Conservation (phyloP, 2,113 vertebrate species). For the Gadus macrocephalus region DNA sequence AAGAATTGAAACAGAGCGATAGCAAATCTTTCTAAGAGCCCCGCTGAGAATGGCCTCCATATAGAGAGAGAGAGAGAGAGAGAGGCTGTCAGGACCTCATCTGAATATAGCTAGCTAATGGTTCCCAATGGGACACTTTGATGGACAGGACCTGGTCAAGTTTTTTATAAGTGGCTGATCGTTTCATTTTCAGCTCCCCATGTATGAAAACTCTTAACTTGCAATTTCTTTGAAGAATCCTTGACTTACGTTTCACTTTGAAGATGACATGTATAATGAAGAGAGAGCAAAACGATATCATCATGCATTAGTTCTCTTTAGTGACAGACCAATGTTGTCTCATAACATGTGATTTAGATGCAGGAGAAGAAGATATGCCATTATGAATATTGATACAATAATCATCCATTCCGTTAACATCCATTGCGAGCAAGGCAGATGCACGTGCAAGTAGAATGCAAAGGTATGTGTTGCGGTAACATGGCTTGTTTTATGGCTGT, state of each 20-base stretch:
- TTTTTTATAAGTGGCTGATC: too few relatives aligned
- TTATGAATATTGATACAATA: too few relatives aligned
- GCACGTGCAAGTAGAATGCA: too few relatives aligned
- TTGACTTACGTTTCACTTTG: neutral
- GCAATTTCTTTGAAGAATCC: neutral
- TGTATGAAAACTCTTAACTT: slow-evolving; percentile 17
- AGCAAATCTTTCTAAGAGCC: slow-evolving; percentile 51
- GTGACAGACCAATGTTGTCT: too few relatives aligned
- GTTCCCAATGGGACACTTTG: slow-evolving; percentile 33
- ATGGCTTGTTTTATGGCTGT: neutral
- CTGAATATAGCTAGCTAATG: slow-evolving; percentile 39
- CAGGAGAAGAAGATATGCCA: too few relatives aligned
- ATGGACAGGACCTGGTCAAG: slow-evolving; percentile 2
- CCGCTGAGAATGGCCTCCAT: slow-evolving; percentile 32
- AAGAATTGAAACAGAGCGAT: slow-evolving; percentile 38
- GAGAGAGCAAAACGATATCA: too few relatives aligned
- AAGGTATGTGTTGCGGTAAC: neutral
- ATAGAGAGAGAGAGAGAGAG: neutral
- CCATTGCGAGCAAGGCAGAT: too few relatives aligned
- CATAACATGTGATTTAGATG: too few relatives aligned
- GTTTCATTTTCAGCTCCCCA: slow-evolving; percentile 22
- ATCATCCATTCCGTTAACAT: too few relatives aligned
- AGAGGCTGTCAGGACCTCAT: slow-evolving; percentile 22
- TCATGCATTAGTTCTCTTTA: too few relatives aligned
- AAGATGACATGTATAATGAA: neutral